Conservation (phyloP, 2,888 invertebrate genomes). For the Shargacucullia verbasci region DNA sequence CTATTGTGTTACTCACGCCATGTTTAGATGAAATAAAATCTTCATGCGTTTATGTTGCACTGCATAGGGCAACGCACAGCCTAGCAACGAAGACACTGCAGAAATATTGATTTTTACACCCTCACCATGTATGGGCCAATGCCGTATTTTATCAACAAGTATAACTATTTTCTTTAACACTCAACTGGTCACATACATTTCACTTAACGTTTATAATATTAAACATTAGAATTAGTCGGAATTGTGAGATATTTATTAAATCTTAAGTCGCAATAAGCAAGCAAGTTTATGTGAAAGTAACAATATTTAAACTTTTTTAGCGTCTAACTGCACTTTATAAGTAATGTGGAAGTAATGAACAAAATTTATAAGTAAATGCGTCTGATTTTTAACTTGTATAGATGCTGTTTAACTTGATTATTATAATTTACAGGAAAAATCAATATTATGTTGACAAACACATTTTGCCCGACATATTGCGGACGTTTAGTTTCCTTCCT, state of each 20-base stretch:
- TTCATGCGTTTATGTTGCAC: conserved; percentile 50
- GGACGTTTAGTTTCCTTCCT: conserved; percentile 54
- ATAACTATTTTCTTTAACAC: conserved; percentile 14
- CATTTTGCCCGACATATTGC: conserved; percentile 69
- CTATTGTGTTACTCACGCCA: conserved; percentile 34
- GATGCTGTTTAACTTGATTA: conserved; percentile 29
- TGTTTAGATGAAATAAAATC: conserved; percentile 43
- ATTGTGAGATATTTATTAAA: conserved; percentile 20
- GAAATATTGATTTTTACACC: conserved; percentile 75
- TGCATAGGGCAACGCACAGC: conserved; percentile 61
- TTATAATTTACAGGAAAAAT: conserved; percentile 60
- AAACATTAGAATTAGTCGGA: conserved; percentile 16
- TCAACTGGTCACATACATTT: conserved; percentile 14
- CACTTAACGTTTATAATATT: conserved; percentile 6
- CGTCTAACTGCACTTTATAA: conserved; percentile 19
- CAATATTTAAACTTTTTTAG: conserved; percentile 22
- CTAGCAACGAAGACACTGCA: conserved; percentile 78
- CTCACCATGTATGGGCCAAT: conserved; percentile 34
- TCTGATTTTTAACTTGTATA: conserved; percentile 22
- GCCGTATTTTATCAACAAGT: conserved; percentile 37
- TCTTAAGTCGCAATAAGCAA: conserved; percentile 33
- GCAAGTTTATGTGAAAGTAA: conserved; percentile 46
- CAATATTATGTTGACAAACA: conserved; percentile 86
- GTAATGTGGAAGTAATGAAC: conserved; percentile 11
- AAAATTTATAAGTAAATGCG: conserved; percentile 11